Percentiles rank a stretch among this genome's conserved stretches.
phyloP scores from a whole-genome alignment of 2,113 vertebrate species.

The Callaeas wilsoni region DNA sequence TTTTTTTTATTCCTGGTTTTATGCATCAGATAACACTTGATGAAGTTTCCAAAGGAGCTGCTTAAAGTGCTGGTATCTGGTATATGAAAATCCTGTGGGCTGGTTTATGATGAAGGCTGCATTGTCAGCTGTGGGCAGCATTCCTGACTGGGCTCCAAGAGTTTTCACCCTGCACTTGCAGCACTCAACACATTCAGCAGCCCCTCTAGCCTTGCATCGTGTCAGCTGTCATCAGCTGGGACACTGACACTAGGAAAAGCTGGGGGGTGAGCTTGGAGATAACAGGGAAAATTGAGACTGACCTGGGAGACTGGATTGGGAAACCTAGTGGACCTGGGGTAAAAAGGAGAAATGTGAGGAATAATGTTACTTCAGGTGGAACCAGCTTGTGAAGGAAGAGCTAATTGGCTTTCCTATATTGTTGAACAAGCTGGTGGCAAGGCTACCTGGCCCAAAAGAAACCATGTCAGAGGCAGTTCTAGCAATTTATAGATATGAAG shows the following conservation, averaged over 20 bases:
- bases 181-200: rapidly evolving
- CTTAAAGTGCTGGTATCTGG: not conserved
- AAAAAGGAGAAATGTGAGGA: not conserved
- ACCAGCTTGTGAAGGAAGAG: not conserved
- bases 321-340: not conserved
- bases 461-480: not conserved
- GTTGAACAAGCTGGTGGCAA: not conserved
- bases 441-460: not conserved
- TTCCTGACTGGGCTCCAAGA: not conserved
- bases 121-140: rapidly evolving
- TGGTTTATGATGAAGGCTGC: not conserved
- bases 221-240: not conserved
- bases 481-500: not conserved
- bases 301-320: not conserved
- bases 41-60: not conserved
- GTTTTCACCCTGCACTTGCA: not conserved
- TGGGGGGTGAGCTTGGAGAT: not conserved
- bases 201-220: rapidly evolving
- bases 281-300: not conserved
- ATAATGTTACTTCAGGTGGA: not conserved
- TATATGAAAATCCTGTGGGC: not conserved
- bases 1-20: not conserved
- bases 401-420: not conserved
- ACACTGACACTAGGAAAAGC: not conserved
- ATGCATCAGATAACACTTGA: not conserved